Conservation (phyloP, 2,888 invertebrate species). For the Epicampocera succincta region DNA sequence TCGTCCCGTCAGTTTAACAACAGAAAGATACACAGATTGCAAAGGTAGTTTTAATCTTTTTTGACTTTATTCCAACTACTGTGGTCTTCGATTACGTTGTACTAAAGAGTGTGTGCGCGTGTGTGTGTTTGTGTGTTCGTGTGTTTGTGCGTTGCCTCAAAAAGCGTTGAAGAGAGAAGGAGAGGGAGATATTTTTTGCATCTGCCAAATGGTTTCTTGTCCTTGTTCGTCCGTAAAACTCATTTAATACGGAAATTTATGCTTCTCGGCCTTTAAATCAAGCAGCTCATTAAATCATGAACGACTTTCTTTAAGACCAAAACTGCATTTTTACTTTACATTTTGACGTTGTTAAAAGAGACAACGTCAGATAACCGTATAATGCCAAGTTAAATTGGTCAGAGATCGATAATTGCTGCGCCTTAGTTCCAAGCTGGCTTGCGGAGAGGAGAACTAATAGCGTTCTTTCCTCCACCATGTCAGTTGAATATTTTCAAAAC, state of each 20-base stretch:
- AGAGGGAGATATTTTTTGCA: conserved; percentile 43
- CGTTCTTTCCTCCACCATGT: too few relatives aligned
- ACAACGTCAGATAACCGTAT: conserved; percentile 57
- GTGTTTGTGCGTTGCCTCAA: too few relatives aligned
- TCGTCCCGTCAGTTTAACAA: conserved; percentile 71
- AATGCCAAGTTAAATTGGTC: conserved; percentile 52
- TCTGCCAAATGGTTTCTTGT: conserved; percentile 62
- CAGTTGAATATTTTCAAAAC: conserved; percentile 28
- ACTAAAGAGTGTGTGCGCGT: conserved; percentile 1
- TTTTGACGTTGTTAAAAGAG: conserved; percentile 12
- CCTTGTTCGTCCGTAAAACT: not conserved
- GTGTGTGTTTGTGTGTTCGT: too few relatives aligned
- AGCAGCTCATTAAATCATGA: conserved; percentile 66
- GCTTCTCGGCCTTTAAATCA: conserved; percentile 55
- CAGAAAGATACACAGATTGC: conserved; percentile 53
- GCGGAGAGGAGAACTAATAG: not conserved
- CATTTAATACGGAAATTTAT: conserved; percentile 24
- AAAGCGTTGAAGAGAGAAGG: conserved; percentile 27
- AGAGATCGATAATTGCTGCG: conserved; percentile 8
- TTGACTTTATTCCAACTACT: conserved; percentile 42
- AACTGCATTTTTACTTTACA: conserved; percentile 23
- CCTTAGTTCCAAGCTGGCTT: conserved; percentile 1
- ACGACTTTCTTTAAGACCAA: conserved; percentile 59
- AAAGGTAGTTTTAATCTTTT: conserved; percentile 47
- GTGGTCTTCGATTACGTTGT: conserved; percentile 67